phyloP scores from a whole-genome alignment of 2,113 vertebrate genomes.

The Phyllopteryx taeniolatus region DNA sequence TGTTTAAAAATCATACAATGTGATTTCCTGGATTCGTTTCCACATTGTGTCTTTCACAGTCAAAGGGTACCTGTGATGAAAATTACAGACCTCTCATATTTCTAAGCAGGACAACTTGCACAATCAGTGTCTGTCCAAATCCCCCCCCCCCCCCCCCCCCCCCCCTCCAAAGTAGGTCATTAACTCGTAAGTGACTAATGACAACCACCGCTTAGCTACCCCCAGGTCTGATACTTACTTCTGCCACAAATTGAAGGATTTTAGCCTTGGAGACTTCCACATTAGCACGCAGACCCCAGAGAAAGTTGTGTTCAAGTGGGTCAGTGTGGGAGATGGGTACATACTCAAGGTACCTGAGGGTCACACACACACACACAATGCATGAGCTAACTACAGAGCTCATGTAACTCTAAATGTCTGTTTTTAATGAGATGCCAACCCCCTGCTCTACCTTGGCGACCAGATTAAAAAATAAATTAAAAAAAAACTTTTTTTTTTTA shows the following conservation, averaged over 20 bases:
- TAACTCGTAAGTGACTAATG: neutral
- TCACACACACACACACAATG: neutral
- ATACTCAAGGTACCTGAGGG: neutral
- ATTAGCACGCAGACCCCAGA: neutral
- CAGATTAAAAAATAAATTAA: neutral
- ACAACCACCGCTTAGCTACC: neutral
- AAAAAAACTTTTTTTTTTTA: too few species aligned
- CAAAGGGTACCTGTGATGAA: too few species aligned
- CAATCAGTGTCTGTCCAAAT: too few species aligned
- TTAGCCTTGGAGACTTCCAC: neutral
- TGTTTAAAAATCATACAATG: too few species aligned
- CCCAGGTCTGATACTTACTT: neutral
- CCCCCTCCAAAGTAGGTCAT: too few species aligned
- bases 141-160: too few species aligned
- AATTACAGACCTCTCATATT: too few species aligned
- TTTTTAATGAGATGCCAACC: neutral
- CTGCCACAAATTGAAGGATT: neutral
- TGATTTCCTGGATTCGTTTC: too few species aligned
- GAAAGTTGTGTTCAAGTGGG: neutral
- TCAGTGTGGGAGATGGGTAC: neutral
- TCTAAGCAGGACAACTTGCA: too few species aligned
- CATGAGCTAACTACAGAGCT: neutral
- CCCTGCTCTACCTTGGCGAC: neutral
- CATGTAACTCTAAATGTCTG: neutral
- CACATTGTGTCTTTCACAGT: too few species aligned